These are phyloP conservation scores for Hemiscyllium ocellatum DNA, from an alignment of 2,113 vertebrate species.

Conservation along the genomic window DNA sequence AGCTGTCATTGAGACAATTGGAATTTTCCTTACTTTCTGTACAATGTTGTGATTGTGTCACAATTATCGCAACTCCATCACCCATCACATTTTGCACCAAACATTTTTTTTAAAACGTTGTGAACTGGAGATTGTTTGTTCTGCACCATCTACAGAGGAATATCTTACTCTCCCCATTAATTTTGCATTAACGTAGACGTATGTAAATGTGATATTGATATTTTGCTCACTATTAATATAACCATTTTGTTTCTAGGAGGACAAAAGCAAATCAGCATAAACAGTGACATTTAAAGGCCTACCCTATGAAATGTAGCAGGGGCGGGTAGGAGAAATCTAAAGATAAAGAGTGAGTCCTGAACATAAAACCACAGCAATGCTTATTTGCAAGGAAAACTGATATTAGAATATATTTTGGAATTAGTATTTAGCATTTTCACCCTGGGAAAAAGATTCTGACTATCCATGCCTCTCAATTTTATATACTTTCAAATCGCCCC, in stretches of 20 bases:
- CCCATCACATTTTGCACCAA: no score
- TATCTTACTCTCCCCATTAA: neutral
- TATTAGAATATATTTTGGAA: no score
- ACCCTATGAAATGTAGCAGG: neutral
- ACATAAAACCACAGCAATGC: neutral
- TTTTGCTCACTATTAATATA: neutral
- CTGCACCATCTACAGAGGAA: neutral
- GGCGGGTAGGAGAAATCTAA: neutral
- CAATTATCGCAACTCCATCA: neutral
- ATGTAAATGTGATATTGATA: neutral
- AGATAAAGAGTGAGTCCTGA: neutral
- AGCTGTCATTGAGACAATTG: neutral
- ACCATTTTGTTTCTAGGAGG: neutral
- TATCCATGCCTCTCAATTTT: no score
- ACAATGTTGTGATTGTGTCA: neutral
- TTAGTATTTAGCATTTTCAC: no score
- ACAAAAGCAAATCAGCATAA: neutral
- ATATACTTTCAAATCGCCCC: no score
- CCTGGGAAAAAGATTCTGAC: no score
- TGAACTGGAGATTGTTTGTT: neutral
- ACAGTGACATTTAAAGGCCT: neutral
- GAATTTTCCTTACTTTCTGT: neutral
- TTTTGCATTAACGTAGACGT: neutral
- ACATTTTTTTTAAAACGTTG: neutral
- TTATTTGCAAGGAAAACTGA: neutral